A percentile compares a stretch with the other conserved stretches of the same genome.
phyloP scores from a whole-genome alignment of 1,140 invertebrate species.

The Eubasilissa regina region DNA sequence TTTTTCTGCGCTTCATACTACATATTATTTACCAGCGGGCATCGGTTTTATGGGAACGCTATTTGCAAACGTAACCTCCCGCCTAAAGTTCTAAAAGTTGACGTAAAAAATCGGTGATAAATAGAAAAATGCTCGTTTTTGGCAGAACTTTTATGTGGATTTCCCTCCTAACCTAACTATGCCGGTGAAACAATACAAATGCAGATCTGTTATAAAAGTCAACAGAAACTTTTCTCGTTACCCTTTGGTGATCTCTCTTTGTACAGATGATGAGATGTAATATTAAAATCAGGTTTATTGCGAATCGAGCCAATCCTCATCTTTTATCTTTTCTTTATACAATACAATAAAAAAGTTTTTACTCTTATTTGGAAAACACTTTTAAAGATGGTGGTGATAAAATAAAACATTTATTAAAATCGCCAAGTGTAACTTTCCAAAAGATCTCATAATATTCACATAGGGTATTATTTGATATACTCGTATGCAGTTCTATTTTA shows the following conservation, averaged over 20 bases:
- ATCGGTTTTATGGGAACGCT: not conserved
- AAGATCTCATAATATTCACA: too few species aligned
- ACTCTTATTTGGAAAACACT: not conserved
- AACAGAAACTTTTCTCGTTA: conserved; percentile 20
- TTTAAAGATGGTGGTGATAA: not conserved
- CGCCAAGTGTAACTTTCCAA: too few species aligned
- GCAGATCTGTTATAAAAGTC: conserved; percentile 5
- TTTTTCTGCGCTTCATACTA: not conserved
- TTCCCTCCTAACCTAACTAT: not conserved
- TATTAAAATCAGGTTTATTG: conserved; percentile 20
- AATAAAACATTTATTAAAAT: not conserved
- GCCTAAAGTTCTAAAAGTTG: conserved; percentile 16
- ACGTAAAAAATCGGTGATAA: conserved; percentile 31
- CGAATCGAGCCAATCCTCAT: not conserved
- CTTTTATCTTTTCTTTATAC: not conserved
- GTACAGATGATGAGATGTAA: not conserved
- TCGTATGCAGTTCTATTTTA: too few species aligned
- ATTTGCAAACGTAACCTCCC: not conserved
- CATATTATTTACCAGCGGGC: conserved; percentile 24
- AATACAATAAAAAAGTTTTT: not conserved
- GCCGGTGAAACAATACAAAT: conserved; percentile 11
- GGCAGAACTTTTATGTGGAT: not conserved
- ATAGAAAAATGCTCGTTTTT: not conserved
- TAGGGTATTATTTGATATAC: too few species aligned
- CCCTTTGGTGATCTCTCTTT: not conserved